phyloP scores from a whole-genome alignment of 2,888 invertebrate species.

The Diaphora mendica region DNA sequence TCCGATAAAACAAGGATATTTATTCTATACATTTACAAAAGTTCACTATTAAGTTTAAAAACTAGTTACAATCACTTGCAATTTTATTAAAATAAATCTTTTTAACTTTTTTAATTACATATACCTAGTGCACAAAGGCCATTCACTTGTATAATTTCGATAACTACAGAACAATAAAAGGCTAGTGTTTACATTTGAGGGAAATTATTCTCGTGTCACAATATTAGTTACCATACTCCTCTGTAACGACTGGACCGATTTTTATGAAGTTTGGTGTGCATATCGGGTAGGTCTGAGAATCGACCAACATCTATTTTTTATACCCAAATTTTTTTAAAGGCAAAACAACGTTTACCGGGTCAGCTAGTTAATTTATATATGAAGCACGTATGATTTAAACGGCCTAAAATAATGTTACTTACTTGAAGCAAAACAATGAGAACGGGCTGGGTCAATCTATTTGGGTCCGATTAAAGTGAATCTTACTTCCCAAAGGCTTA shows the following conservation, averaged over 20 bases:
- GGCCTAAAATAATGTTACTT: slow-evolving; percentile 59
- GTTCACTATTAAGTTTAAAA: neutral
- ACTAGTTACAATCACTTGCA: neutral
- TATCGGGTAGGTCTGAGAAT: too few relatives aligned
- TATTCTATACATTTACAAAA: neutral
- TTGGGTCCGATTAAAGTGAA: slow-evolving; percentile 27
- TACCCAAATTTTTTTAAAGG: too few relatives aligned
- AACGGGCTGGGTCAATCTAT: slow-evolving; percentile 32
- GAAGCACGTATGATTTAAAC: slow-evolving; percentile 48
- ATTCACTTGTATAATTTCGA: slow-evolving; percentile 28
- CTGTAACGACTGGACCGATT: too few relatives aligned
- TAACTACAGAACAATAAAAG: slow-evolving; percentile 51
- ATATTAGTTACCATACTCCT: too few relatives aligned
- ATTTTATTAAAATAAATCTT: neutral
- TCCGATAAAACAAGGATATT: neutral
- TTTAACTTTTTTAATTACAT: neutral
- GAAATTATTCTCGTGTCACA: too few relatives aligned
- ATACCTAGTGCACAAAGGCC: neutral
- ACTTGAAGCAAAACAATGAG: slow-evolving; percentile 46
- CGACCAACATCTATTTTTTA: too few relatives aligned
- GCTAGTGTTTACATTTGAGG: slow-evolving; percentile 52
- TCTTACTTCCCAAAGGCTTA: neutral
- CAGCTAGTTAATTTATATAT: too few relatives aligned
- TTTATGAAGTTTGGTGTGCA: too few relatives aligned
- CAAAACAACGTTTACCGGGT: too few relatives aligned